These are phyloP conservation scores for Phyllostomus discolor DNA, from an alignment of 2,113 vertebrate genomes.

Conservation along the genomic window DNA sequence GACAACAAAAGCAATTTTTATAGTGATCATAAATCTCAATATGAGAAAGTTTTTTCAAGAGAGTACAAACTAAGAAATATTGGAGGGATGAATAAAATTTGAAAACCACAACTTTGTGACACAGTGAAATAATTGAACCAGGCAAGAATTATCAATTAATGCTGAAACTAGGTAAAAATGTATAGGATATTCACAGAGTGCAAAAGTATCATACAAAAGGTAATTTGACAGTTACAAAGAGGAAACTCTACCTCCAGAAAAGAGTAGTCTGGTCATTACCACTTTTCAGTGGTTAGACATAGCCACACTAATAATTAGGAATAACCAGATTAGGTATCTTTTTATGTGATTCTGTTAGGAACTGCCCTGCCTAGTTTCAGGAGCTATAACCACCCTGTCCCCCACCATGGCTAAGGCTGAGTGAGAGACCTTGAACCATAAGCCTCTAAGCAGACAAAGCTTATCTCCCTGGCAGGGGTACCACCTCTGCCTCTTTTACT, in stretches of 20 bases:
- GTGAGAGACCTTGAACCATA: too few relatives aligned
- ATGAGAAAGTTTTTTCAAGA: neutral
- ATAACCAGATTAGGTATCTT: neutral
- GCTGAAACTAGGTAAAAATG: neutral
- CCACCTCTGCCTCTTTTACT: too few relatives aligned
- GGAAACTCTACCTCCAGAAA: neutral
- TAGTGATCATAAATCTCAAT: neutral
- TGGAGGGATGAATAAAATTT: neutral
- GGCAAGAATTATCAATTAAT: neutral
- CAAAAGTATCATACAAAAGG: neutral
- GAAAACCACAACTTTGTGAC: neutral
- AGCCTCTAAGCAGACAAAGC: too few relatives aligned
- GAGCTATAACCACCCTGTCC: too few relatives aligned
- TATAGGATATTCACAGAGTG: neutral
- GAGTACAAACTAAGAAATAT: neutral
- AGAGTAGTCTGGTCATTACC: neutral
- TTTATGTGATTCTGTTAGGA: neutral
- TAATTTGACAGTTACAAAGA: neutral
- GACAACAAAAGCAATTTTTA: neutral
- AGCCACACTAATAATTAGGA: neutral
- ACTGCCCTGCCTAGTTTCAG: too few relatives aligned
- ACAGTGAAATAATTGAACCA: neutral
- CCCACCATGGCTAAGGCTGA: too few relatives aligned
- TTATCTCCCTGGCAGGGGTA: too few relatives aligned
- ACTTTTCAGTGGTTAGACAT: neutral